phyloP scores from a whole-genome alignment of 2,888 invertebrate genomes.

The Agonopterix alstromeriana region DNA sequence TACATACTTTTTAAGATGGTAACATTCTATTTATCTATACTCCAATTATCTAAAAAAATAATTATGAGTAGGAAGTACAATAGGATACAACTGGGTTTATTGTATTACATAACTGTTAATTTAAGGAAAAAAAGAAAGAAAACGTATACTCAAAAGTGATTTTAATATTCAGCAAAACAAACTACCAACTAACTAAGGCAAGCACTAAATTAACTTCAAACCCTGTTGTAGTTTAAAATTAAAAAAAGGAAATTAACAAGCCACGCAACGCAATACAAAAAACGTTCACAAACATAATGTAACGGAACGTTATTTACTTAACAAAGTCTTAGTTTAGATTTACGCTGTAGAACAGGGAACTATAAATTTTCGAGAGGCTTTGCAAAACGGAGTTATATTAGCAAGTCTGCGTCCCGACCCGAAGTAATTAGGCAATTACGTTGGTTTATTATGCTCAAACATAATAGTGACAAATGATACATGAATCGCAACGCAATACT shows the following conservation, averaged over 20 bases:
- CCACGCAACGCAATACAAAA: not conserved
- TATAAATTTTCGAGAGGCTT: conserved; percentile 53
- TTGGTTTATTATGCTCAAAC: conserved; percentile 52
- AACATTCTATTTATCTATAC: too few relatives aligned
- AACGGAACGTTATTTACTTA: conserved; percentile 5
- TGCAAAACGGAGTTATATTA: conserved; percentile 40
- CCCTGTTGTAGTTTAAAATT: not conserved
- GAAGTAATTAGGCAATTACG: conserved; percentile 66
- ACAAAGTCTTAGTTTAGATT: conserved; percentile 22
- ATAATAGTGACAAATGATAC: conserved; percentile 22
- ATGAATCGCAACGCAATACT: too few relatives aligned
- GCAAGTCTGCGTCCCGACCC: conserved; percentile 31
- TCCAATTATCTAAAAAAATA: too few relatives aligned
- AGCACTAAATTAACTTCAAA: too few relatives aligned
- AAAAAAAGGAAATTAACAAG: not conserved
- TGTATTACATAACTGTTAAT: too few relatives aligned
- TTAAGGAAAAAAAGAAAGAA: too few relatives aligned
- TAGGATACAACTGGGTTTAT: too few relatives aligned
- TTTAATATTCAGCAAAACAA: too few relatives aligned
- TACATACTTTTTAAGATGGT: too few relatives aligned
- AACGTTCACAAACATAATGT: conserved; percentile 1
- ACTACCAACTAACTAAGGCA: too few relatives aligned
- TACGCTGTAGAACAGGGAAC: conserved; percentile 34
- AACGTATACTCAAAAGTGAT: too few relatives aligned
- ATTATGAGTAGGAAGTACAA: too few relatives aligned